These are phyloP conservation scores for Seira ritae DNA, from an alignment of 2,888 invertebrate species.

Conservation along the genomic window DNA sequence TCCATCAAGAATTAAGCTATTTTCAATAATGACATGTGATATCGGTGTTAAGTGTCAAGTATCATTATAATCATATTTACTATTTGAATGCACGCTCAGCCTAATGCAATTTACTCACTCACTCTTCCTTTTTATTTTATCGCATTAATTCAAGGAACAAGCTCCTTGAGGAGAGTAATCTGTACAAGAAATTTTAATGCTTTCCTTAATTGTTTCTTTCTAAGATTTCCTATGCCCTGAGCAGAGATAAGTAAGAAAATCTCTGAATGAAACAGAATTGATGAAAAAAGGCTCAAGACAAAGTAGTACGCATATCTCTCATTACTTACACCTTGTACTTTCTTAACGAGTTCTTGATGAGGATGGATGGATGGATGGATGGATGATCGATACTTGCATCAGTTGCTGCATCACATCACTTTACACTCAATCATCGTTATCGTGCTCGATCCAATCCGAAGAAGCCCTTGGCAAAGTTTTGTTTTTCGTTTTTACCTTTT, in stretches of 20 bases:
- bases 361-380: slow-evolving; percentile 15
- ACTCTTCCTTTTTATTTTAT: slow-evolving; percentile 17
- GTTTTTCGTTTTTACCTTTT: neutral
- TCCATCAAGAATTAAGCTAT: slow-evolving; percentile 23
- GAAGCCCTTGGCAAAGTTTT: slow-evolving; percentile 17
- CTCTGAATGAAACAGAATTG: neutral
- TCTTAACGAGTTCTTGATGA: slow-evolving; percentile 19
- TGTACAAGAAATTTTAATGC: slow-evolving; percentile 12
- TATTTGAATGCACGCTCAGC: neutral
- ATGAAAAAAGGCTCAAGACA: neutral
- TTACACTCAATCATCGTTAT: slow-evolving; percentile 17
- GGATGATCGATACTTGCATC: slow-evolving; percentile 22
- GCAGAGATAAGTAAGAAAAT: neutral
- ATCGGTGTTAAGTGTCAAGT: slow-evolving; percentile 48
- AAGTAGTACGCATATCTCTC: neutral
- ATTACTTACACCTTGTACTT: slow-evolving; percentile 18
- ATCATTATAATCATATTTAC: slow-evolving; percentile 38
- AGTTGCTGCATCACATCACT: slow-evolving; percentile 8
- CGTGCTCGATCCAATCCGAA: neutral
- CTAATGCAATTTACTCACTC: slow-evolving; percentile 2
- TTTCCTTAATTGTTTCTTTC: neutral
- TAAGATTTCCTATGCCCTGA: neutral
- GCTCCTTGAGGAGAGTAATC: neutral
- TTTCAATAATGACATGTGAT: slow-evolving; percentile 32
- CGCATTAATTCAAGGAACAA: slow-evolving; percentile 33